phyloP scores from a whole-genome alignment of 1,140 invertebrate species.

The Xylocopa sonorina region DNA sequence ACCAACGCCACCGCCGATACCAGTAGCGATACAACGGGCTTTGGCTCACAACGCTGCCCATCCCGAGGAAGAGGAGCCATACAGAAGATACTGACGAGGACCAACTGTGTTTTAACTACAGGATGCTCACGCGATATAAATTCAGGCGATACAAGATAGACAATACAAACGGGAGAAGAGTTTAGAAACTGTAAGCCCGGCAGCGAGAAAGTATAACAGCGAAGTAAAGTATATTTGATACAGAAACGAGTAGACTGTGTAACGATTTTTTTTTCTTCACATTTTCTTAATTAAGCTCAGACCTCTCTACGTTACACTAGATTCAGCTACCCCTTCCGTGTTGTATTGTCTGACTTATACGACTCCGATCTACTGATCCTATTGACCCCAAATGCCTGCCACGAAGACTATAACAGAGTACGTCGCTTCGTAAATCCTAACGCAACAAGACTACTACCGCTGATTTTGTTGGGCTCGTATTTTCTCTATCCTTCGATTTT shows the following conservation, averaged over 20 bases:
- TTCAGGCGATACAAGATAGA: background rate
- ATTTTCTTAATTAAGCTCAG: background rate
- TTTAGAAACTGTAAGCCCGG: background rate
- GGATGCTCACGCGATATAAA: conserved; percentile 5
- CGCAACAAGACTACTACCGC: conserved; percentile 23
- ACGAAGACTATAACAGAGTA: conserved; percentile 8
- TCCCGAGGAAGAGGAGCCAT: conserved; percentile 77
- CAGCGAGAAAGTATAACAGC: no score
- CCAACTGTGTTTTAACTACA: background rate
- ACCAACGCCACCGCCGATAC: conserved; percentile 90
- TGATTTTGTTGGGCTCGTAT: conserved; percentile 25
- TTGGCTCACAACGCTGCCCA: conserved; percentile 80
- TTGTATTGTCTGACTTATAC: conserved; percentile 38
- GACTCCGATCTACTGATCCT: conserved; percentile 25
- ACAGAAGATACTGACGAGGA: conserved; percentile 52
- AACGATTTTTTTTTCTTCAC: no score
- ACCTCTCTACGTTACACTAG: no score
- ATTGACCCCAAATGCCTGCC: conserved; percentile 16
- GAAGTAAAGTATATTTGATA: background rate
- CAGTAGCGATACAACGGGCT: conserved; percentile 80
- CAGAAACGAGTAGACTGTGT: no score
- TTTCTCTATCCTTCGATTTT: conserved; percentile 31
- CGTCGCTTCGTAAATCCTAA: conserved; percentile 47
- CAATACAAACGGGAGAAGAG: background rate
- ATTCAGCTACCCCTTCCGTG: background rate